Evolutionary conservation across 2,113 vertebrate species (phyloP), one percentile per base, ranked within the genome.

Genomic region (Meleagris gallopavo): DNA sequence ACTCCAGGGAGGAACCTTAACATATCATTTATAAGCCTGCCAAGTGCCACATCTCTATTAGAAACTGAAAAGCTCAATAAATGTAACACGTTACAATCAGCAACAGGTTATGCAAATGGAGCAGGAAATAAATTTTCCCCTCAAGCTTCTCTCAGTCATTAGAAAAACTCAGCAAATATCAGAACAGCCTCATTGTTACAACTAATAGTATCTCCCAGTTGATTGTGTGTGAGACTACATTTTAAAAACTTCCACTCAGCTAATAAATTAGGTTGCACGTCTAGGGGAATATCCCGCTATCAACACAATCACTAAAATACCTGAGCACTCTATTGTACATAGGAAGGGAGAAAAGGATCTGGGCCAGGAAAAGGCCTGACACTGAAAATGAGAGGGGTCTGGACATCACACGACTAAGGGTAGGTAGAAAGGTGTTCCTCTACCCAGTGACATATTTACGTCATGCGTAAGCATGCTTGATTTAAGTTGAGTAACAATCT

Each of bases 71-170:
- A 65, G 34, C 67, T 48, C 71, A 82, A 41, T 36, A 81, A 64
- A 52, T 15, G 18, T 58, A 88, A 66, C 17, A 58, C 8, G 58
- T 20, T 52, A 82, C 74, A 65, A 30, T 48, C 22, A 1, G 9
- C 41, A 77, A 71, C 52, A 43, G 89, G 84, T 80, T 93, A 95
- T 65, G 66, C 40, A 93, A 95, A 89, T 34, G 50, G 75, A 36
- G n/a, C 55, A 88, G 36, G 62, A 74, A 79, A 93, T 61, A 94
- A 80, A 67, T n/a, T 13, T 34, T 91, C 83, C 61, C 52, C 57
- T 69, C 46, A 14, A 20, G 32, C 57, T 75, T 40, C 46, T 69
- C 24, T 78, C 13, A 21, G 38, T 40, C 11, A 69, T 16, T 20
- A 6, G 16, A 10, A 84, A 72, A 67, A 87, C 48, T 52, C 60